phyloP scores from a whole-genome alignment of 2,797 vertebrate genomes.

The Schizopygopsis malacanthus region DNA sequence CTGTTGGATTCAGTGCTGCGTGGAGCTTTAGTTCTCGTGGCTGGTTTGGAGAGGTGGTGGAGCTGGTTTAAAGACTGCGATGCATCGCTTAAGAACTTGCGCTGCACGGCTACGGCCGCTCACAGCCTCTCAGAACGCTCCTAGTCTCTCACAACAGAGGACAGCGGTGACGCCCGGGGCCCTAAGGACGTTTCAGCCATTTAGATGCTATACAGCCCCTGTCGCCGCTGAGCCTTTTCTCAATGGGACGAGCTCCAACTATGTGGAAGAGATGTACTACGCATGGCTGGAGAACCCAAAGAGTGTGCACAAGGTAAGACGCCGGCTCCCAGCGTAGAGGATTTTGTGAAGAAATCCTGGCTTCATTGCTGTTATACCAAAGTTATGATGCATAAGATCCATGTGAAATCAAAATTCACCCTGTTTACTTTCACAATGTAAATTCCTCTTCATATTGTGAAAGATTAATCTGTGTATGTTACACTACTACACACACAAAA shows the following conservation, averaged over 20 bases:
- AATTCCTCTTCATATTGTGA: not conserved
- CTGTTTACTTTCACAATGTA: not conserved
- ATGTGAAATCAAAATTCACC: not conserved
- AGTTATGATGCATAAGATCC: not conserved
- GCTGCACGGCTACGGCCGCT: conserved; percentile 84
- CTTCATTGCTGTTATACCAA: not conserved
- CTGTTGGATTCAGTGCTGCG: not conserved
- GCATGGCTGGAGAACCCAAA: conserved; percentile 94
- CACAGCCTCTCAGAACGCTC: conserved; percentile 81
- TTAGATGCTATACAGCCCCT: conserved; percentile 79
- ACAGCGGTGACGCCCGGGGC: conserved; percentile 42
- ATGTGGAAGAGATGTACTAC: conserved; percentile 96
- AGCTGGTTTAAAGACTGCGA: conserved; percentile 73
- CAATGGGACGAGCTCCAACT: conserved; percentile 93
- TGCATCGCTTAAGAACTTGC: conserved; percentile 93
- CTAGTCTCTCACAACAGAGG: conserved; percentile 75
- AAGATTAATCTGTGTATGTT: not conserved
- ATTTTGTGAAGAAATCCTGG: not conserved
- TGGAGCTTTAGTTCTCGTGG: conserved; percentile 6
- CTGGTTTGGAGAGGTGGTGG: conserved; percentile 41
- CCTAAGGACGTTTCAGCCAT: conserved; percentile 82
- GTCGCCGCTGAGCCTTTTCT: conserved; percentile 90
- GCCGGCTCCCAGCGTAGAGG: not conserved
- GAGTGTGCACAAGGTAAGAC: conserved; percentile 94
- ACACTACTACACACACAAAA: not conserved